Percentiles rank a stretch among this genome's conserved stretches.
Conservation (phyloP, 2,113 vertebrate species). For the Microcebus murinus region DNA sequence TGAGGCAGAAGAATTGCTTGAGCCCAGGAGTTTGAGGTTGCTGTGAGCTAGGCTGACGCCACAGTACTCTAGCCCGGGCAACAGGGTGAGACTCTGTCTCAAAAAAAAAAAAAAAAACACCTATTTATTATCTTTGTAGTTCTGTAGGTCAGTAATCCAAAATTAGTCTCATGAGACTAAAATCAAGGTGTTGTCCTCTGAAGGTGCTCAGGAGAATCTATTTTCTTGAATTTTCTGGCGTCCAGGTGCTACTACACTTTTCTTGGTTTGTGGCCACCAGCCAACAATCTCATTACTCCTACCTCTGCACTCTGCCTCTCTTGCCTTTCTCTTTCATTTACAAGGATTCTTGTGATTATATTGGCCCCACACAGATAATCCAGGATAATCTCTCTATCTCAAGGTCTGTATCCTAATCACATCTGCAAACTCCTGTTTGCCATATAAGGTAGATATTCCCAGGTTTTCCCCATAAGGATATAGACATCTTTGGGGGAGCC, state of each 20-base stretch:
- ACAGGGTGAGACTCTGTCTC: too few species aligned
- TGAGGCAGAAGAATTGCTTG: too few species aligned
- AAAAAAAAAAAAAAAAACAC: background rate
- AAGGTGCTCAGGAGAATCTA: background rate
- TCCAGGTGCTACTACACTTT: background rate
- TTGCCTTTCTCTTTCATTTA: background rate
- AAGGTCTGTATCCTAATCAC: background rate
- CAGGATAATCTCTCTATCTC: background rate
- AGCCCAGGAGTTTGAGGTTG: too few species aligned
- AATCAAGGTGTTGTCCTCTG: background rate
- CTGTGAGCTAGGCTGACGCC: too few species aligned
- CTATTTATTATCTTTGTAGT: background rate
- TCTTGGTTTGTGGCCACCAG: background rate
- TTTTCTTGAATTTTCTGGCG: background rate
- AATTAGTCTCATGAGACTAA: background rate
- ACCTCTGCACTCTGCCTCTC: background rate
- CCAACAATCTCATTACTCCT: background rate
- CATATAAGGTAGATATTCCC: background rate
- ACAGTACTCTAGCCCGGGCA: too few species aligned
- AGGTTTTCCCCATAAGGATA: background rate
- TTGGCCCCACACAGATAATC: background rate
- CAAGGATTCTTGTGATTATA: background rate
- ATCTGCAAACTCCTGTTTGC: background rate
- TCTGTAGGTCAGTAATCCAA: background rate
- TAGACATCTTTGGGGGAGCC: background rate